phyloP scores from a whole-genome alignment of 2,113 vertebrate species.

The Drymodes brunneopygia region DNA sequence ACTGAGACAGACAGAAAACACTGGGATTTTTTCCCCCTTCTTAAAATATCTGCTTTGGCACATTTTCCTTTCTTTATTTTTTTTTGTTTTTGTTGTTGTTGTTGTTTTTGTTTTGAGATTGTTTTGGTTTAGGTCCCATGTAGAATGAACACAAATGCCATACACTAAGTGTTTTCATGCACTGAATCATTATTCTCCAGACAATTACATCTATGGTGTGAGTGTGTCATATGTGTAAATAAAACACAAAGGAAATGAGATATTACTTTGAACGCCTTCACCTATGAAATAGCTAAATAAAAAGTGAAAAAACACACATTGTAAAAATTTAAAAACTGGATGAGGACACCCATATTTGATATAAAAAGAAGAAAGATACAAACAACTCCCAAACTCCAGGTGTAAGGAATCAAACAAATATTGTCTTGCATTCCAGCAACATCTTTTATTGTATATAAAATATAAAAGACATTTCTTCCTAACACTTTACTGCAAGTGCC shows the following conservation, averaged over 20 bases:
- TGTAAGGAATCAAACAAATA: background rate
- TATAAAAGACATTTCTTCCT: background rate
- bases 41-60: conserved; percentile 1
- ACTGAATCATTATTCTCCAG: background rate
- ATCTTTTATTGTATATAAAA: background rate
- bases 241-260: background rate
- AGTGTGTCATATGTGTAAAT: background rate
- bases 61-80: background rate
- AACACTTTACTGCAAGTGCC: background rate
- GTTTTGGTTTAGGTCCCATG: background rate
- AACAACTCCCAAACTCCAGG: background rate
- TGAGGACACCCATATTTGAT: background rate
- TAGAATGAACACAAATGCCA: conserved; percentile 2
- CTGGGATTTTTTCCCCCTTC: rapidly evolving
- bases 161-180: background rate
- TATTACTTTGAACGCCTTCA: background rate
- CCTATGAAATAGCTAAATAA: background rate
- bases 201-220: background rate
- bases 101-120: background rate
- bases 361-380: background rate
- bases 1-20: background rate
- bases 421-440: background rate
- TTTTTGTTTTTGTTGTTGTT: too few species aligned
- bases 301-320: background rate
- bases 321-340: background rate